Conservation (phyloP, 2,888 invertebrate species). For the Amphipoea oculea region DNA sequence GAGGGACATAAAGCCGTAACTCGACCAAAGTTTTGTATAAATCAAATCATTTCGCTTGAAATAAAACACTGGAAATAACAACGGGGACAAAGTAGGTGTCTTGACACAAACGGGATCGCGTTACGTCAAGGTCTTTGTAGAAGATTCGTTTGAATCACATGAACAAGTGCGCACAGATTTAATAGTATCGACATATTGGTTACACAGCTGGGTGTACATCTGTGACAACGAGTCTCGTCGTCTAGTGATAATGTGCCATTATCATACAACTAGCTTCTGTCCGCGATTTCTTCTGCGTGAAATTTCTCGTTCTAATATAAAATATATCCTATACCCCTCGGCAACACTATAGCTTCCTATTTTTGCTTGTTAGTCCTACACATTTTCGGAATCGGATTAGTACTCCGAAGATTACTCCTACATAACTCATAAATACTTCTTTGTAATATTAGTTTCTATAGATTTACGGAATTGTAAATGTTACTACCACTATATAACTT, state of each 20-base stretch:
- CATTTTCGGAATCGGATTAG: too few species aligned
- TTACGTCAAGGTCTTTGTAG: slow-evolving; percentile 42
- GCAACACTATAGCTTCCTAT: neutral
- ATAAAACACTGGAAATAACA: slow-evolving; percentile 39
- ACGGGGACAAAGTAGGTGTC: slow-evolving; percentile 18
- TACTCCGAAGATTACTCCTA: too few species aligned
- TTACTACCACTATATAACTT: neutral
- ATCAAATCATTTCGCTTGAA: slow-evolving; percentile 57
- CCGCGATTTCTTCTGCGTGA: neutral
- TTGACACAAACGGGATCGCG: slow-evolving; percentile 32
- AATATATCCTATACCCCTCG: neutral
- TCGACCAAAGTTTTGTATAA: slow-evolving; percentile 46
- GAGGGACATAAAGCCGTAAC: slow-evolving; percentile 27
- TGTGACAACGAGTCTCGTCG: slow-evolving; percentile 14
- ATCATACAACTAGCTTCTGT: neutral
- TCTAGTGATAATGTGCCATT: neutral
- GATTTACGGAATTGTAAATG: too few species aligned
- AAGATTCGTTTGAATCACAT: slow-evolving; percentile 49
- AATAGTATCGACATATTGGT: slow-evolving; percentile 52
- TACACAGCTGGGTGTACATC: slow-evolving; percentile 16
- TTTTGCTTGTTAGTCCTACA: neutral
- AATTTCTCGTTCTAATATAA: neutral
- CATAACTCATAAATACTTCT: neutral
- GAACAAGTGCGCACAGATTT: slow-evolving; percentile 55
- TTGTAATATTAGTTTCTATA: too few species aligned